Conservation (phyloP, 2,797 vertebrate species). For the Karalla daura region DNA sequence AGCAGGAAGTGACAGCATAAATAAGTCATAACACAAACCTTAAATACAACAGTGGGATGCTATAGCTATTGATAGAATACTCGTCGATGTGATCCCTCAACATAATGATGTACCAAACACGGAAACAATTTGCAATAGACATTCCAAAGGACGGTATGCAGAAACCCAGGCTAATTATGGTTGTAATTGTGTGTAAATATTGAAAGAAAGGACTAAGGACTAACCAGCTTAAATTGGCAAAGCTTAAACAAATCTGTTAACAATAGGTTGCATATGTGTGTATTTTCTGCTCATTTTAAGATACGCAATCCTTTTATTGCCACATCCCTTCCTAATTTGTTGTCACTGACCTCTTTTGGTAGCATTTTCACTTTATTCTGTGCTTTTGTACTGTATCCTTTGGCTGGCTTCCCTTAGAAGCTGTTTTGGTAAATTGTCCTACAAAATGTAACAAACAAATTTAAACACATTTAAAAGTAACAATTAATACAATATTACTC, state of each 20-base stretch:
- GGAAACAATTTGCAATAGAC: background rate
- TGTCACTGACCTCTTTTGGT: background rate
- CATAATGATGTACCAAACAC: background rate
- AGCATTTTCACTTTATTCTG: no score
- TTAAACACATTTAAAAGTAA: no score
- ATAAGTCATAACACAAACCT: background rate
- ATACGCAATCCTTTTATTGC: background rate
- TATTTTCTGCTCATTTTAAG: slow-evolving; percentile 5
- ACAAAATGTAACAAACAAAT: no score
- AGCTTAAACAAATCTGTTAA: background rate
- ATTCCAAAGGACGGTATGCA: background rate
- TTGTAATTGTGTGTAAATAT: background rate
- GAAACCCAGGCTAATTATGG: background rate
- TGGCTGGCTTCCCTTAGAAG: no score
- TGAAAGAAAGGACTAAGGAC: background rate
- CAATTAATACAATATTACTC: no score
- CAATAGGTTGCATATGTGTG: background rate
- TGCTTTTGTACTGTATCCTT: no score
- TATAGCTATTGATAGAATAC: background rate
- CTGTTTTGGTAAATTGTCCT: no score
- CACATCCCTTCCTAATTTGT: background rate
- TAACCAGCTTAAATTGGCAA: background rate
- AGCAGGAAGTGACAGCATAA: slow-evolving; percentile 7
- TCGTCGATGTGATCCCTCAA: background rate
- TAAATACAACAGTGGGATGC: background rate